Evolutionary conservation across 1,140 invertebrate species (phyloP), one percentile per base, ranked within the genome.

Genomic region (Drosophila virilis): DNA sequence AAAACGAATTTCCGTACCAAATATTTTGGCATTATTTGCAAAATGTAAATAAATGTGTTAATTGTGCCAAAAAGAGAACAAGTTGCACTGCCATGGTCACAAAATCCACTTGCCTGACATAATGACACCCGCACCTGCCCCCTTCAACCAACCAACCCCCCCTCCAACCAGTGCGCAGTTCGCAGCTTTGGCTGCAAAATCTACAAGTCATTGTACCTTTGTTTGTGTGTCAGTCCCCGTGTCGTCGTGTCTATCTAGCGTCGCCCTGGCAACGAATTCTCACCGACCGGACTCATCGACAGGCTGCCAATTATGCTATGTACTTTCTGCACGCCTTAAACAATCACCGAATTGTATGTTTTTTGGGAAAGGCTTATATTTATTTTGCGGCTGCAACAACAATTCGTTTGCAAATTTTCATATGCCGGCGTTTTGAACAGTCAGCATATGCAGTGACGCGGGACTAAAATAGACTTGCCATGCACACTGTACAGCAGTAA

Each of bases 161-260:
- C 17, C 13, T 33, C 40, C 50, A 38, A 52, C 22, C 22, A 28
- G 4, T 28, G 22, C 22, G 22, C 57, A 73, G 40, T 45, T 33
- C 46, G 42, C 54, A 59, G 66, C 77, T 72, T 35, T 79, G 32
- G 22, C 17, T 55, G 50, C 73, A 78, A 89, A 89, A 80, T 90
- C 77, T 90, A 89, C 84, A 89, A 89, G 84, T 89, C 84, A 89
- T 89, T 82, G 77, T 84, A 70, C 48, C 43, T 74, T 68, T 74
- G 74, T 77, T 79, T 82, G 45, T 52, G 22, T 79, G 51, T 64
- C 51, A 22, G 42, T 61, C 50, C 54, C 38, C 38, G 33, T n/a
- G 8, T 33, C 48, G 28, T 32, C 10, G 46, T 45, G 32, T 55
- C 43, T 64, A 13, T 58, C 60, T 35, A 9, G 22, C 43, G 50